phyloP scores from a whole-genome alignment of 2,113 vertebrate genomes.

The Pangasianodon gigas region DNA sequence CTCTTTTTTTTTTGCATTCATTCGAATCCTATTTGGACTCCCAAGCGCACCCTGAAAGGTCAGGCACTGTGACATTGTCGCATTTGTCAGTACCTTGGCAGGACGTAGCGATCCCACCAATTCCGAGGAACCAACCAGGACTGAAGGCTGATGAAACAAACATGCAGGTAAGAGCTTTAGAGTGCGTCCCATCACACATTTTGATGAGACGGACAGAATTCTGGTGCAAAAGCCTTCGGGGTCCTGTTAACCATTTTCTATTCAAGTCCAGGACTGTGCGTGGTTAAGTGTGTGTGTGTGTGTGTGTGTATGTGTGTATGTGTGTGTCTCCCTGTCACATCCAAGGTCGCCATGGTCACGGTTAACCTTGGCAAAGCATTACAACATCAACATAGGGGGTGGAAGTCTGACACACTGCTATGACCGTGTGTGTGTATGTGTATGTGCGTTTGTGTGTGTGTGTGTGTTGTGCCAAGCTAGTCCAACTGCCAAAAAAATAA shows the following conservation, averaged over 20 bases:
- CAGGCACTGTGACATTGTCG: constrained; percentile 71
- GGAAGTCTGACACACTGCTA: constrained; percentile 36
- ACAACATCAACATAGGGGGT: constrained; percentile 21
- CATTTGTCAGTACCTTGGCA: constrained; percentile 35
- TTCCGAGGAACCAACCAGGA: constrained; percentile 50
- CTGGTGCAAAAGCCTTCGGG: neutral
- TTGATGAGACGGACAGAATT: neutral
- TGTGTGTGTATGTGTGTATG: neutral
- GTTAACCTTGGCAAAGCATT: constrained; percentile 33
- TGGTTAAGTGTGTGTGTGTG: constrained; percentile 13
- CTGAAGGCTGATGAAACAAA: constrained; percentile 19
- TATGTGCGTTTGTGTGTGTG: neutral
- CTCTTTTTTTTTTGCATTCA: constrained; percentile 13
- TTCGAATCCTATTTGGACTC: constrained; percentile 52
- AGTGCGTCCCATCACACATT: neutral
- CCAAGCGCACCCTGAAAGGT: constrained; percentile 53
- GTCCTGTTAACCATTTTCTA: constrained; percentile 48
- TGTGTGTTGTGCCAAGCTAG: constrained; percentile 1
- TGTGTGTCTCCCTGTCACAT: constrained; percentile 10
- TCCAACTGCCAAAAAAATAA: constrained; percentile 1
- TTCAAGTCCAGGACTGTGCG: constrained; percentile 40
- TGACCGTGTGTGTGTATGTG: neutral
- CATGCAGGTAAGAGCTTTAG: neutral
- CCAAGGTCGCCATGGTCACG: constrained; percentile 33
- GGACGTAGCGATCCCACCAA: constrained; percentile 20